Base-by-base conservation (phyloP, 2,113 vertebrate genomes). In the Scomber japonicus region DNA sequence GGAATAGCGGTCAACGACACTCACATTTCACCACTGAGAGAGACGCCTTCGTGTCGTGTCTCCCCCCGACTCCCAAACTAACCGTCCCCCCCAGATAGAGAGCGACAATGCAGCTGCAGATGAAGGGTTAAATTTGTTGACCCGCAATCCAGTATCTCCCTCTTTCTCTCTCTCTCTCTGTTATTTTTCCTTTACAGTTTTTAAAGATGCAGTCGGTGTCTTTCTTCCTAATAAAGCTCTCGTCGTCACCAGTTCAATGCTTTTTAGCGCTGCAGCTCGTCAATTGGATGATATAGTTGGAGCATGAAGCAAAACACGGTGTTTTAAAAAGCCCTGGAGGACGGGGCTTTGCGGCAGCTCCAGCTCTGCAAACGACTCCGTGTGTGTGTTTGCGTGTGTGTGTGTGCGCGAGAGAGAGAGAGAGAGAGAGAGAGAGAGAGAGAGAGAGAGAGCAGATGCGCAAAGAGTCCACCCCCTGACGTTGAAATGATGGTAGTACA, bases 321-420 rank as follows among this genome's bases (percentile, higher is more conserved):
- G 78, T 78, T 86, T 82, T 2, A 76, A 84, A 80, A 88, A 83
- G 63, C 86, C 85, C 72, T 45, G 63, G 69, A 92, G 89, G 84
- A 92, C 72, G 77, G 83, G 84, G 91, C 91, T 94, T 91, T 93
- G 91, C 92, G 75, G 93, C 89, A 93, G 86, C 83, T 80, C 60
- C 73, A 2, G 67, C 67, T 62, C 80, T 49, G 73, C 57, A 31
- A 49, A 40, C 35, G 35, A 40, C 35, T 9, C 12, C 12, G 40
- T 69, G 24, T 40, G 40, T 35, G 15, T 50, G 53, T 59, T 60
- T 35, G 19, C 49, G 64, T 59, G 11, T n/a, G 63, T 17, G 63
- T 48, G 67, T 44, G 49, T 45, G 53, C 44, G 53, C 14, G 78
- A 3, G 48, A 16, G 57, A 19, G 16, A 31, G 68, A 21, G 40